These are phyloP conservation scores for Cantharis rufa DNA, from an alignment of 2,888 invertebrate species.

Conservation along the genomic window DNA sequence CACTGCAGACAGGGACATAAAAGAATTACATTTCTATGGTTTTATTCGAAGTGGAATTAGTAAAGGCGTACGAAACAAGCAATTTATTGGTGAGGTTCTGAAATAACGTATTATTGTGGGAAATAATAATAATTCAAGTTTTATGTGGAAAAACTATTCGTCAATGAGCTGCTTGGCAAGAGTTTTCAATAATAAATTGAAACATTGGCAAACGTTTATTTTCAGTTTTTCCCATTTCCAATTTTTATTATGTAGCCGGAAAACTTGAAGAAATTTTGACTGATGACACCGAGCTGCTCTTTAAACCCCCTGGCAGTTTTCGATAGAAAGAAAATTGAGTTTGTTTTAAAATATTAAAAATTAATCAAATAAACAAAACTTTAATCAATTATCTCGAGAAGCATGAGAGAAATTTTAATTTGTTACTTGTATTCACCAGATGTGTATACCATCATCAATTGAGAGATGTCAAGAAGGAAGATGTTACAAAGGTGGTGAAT, in stretches of 20 bases:
- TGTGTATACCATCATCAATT: not conserved
- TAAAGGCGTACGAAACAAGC: slow-evolving; percentile 11
- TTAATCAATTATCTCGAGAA: not conserved
- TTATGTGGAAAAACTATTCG: not conserved
- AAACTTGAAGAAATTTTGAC: not conserved
- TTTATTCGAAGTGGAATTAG: slow-evolving; percentile 6
- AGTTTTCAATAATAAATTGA: not conserved
- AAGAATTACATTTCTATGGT: slow-evolving; percentile 2
- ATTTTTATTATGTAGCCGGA: not conserved
- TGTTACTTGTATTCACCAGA: not conserved
- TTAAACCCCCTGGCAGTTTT: not conserved
- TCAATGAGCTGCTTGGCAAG: not conserved
- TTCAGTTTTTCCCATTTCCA: not conserved
- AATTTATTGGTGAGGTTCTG: slow-evolving; percentile 14
- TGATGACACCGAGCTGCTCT: not conserved
- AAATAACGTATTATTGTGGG: not conserved
- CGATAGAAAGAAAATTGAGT: not conserved
- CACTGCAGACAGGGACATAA: not conserved
- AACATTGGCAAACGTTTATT: not conserved
- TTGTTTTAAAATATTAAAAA: not conserved
- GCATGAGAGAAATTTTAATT: not conserved
- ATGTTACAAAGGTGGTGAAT: not conserved
- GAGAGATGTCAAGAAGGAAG: not conserved
- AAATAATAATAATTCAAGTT: not conserved
- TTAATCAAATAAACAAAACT: not conserved